phyloP scores from a whole-genome alignment of 2,888 invertebrate genomes.

The Micoletzkya japonica region DNA sequence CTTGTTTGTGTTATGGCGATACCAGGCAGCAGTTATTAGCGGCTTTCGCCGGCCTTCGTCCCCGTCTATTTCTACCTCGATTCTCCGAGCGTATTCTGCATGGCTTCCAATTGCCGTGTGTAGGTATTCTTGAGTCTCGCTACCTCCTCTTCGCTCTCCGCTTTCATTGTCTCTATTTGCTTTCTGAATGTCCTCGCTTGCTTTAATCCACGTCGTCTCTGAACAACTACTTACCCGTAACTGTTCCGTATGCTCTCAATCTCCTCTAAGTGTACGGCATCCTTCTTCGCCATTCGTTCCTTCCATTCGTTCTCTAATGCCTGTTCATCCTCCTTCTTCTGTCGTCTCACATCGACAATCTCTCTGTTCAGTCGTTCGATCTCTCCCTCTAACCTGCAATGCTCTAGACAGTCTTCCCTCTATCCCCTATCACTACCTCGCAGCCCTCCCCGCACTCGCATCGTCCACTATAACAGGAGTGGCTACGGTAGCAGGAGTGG shows the following conservation, averaged over 20 bases:
- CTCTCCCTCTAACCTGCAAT: slow-evolving; percentile 19
- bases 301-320: slow-evolving; percentile 17
- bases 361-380: slow-evolving; percentile 28
- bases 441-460: slow-evolving; percentile 15
- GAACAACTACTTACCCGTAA: slow-evolving; percentile 1
- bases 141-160: slow-evolving; percentile 39
- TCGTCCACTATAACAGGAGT: background rate
- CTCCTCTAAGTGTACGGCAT: slow-evolving; percentile 13
- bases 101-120: slow-evolving; percentile 39
- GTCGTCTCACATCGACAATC: slow-evolving; percentile 23
- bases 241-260: slow-evolving; percentile 3
- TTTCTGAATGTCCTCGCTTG: slow-evolving; percentile 20
- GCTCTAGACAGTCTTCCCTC: background rate
- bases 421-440: slow-evolving; percentile 7
- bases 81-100: slow-evolving; percentile 36
- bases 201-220: background rate
- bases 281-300: slow-evolving; percentile 23
- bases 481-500: background rate
- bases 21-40: background rate
- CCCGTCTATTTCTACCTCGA: slow-evolving; percentile 23
- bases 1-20: no score
- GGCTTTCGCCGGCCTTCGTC: background rate
- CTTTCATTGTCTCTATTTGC: slow-evolving; percentile 34
- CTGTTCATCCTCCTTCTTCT: slow-evolving; percentile 28
- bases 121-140: slow-evolving; percentile 37